phyloP scores from a whole-genome alignment of 2,797 vertebrate genomes.

The Taeniopygia guttata region DNA sequence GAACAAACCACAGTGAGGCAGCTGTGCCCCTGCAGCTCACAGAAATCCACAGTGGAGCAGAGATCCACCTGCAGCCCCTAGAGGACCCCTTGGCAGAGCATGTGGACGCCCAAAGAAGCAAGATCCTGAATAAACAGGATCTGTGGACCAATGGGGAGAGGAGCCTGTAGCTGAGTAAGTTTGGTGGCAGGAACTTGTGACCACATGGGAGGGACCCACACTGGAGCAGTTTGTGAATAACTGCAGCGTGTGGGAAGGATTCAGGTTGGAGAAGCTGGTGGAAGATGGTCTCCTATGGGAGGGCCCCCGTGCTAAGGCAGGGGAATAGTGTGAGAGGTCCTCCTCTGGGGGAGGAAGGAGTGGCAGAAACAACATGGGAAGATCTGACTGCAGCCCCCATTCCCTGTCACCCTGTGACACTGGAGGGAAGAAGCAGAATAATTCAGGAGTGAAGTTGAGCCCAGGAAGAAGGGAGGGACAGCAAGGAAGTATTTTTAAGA shows the following conservation, averaged over 20 bases:
- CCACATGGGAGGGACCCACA: background rate
- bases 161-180: background rate
- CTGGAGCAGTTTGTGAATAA: background rate
- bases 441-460: background rate
- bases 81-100: background rate
- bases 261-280: background rate
- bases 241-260: background rate
- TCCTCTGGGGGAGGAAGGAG: background rate
- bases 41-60: background rate
- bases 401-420: background rate
- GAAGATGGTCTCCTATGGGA: background rate
- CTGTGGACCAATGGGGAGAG: background rate
- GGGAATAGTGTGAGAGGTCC: background rate
- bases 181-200: background rate
- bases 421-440: background rate
- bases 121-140: background rate
- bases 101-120: background rate
- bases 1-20: background rate
- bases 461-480: background rate
- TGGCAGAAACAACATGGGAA: background rate
- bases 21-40: background rate
- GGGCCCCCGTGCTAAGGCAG: background rate
- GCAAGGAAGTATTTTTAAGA: background rate
- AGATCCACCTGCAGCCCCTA: background rate
- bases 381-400: background rate